Base-by-base conservation (phyloP, 2,797 vertebrate genomes). In the Labeo calbasu region DNA sequence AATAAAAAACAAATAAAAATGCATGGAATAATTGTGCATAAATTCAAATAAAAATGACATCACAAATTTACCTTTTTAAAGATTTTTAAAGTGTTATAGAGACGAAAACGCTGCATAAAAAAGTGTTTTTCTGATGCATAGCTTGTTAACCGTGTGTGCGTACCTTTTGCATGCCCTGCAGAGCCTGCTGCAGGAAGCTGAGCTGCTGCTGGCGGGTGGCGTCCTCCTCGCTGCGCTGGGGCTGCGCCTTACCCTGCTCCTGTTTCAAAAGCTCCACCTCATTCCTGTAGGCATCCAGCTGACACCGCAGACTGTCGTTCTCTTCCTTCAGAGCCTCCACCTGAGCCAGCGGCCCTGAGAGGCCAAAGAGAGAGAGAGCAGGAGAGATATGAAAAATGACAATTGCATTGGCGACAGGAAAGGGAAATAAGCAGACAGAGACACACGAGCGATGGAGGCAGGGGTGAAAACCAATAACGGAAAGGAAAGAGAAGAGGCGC, bases 281-380 rank as follows among this genome's bases (percentile, higher is more conserved):
- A 13, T 99, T 98, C 86, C 97, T 94, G 88, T 98, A 98, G 85
- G 96, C 97, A 0, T 99, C 97, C 55, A 98, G 94, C 93, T 99
- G 97, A 92, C 97, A 98, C 89, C 97, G 96, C 89, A 99, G 94
- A 75, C 97, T 98, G 93, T 99, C 97, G 1, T 99, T 99, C 93
- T 99, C 97, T 91, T 99, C 97, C 89, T 97, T 97, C 84, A 99
- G 92, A 40, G 96, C 96, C 88, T 98, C 97, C 55, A 94, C 92
- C 93, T 98, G 97, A 0, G 95, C 95, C 65, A 96, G 91, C 81
- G 94, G 95, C 25, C 89, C 90, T 91, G 83, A 46, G 77, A 83
- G 78, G 59, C 68, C 90, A 90, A 79, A 66, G 63, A 81, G 71
- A 66, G 61, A 53, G 28, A 13, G 48, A 66, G 57, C 53, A 36